These are phyloP conservation scores for Homarus gammarus DNA, from an alignment of 2,888 invertebrate species.

Conservation along the genomic window DNA sequence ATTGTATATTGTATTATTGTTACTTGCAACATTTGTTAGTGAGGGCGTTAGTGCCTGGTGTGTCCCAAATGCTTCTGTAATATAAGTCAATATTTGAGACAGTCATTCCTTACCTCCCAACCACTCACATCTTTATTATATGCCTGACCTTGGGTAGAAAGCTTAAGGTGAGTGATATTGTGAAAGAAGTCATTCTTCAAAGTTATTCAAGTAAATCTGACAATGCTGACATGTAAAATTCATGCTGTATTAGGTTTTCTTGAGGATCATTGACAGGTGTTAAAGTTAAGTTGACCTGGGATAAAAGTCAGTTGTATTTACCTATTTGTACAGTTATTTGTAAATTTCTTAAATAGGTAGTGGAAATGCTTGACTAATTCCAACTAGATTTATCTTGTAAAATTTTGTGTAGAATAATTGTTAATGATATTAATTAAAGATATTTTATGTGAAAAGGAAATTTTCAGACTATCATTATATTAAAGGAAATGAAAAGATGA, in stretches of 20 bases:
- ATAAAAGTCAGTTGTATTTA: slow-evolving; percentile 16
- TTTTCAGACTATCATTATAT: background rate
- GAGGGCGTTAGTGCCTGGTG: slow-evolving; percentile 1
- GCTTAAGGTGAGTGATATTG: background rate
- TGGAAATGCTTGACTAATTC: slow-evolving; percentile 16
- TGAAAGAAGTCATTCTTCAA: background rate
- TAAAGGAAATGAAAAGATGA: background rate
- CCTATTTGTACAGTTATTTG: slow-evolving; percentile 25
- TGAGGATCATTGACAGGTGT: background rate
- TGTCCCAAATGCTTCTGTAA: background rate
- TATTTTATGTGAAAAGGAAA: slow-evolving; percentile 6
- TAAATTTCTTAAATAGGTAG: slow-evolving; percentile 29
- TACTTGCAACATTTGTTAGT: background rate
- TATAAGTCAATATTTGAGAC: background rate
- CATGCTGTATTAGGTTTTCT: background rate
- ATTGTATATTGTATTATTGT: slow-evolving; percentile 20
- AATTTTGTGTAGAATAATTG: slow-evolving; percentile 15
- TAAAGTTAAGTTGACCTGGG: slow-evolving; percentile 18
- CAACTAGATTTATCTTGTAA: background rate
- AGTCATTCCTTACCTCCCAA: background rate
- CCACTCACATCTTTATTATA: background rate
- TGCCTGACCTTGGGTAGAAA: background rate
- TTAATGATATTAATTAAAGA: slow-evolving; percentile 13
- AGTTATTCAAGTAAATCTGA: background rate
- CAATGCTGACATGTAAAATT: background rate